phyloP scores from a whole-genome alignment of 1,140 invertebrate species.

The Oncopeltus fasciatus region DNA sequence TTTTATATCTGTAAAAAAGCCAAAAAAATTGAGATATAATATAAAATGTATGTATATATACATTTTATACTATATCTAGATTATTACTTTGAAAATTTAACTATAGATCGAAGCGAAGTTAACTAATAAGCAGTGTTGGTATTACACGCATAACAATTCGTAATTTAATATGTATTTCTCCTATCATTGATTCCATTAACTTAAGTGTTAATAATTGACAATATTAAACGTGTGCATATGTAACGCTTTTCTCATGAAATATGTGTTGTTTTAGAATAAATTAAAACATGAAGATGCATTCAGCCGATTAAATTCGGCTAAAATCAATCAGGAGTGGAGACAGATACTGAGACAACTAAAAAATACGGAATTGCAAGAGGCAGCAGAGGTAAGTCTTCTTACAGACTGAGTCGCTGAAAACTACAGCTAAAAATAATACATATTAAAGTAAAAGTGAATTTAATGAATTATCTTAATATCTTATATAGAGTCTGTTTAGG shows the following conservation, averaged over 20 bases:
- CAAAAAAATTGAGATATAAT: no score
- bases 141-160: no score
- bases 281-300: constrained; percentile 62
- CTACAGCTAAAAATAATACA: background rate
- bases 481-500: background rate
- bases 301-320: constrained; percentile 58
- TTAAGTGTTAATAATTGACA: background rate
- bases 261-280: constrained; percentile 46
- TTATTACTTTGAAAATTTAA: no score
- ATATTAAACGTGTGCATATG: no score
- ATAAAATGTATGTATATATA: no score
- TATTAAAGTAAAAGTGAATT: background rate
- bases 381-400: constrained; percentile 38
- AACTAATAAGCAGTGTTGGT: no score
- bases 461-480: background rate
- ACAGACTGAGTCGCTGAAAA: background rate
- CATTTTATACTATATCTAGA: no score
- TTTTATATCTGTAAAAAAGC: no score
- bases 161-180: no score
- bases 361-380: constrained; percentile 49
- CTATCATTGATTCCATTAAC: background rate
- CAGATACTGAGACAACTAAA: constrained; percentile 56
- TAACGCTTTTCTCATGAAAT: background rate
- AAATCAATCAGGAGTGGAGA: constrained; percentile 71
- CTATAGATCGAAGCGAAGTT: no score